Percentiles rank a stretch among this genome's conserved stretches.
Evolutionary conservation across 2,797 vertebrate species (phyloP).

Genomic region (Sebastes diaconus): DNA sequence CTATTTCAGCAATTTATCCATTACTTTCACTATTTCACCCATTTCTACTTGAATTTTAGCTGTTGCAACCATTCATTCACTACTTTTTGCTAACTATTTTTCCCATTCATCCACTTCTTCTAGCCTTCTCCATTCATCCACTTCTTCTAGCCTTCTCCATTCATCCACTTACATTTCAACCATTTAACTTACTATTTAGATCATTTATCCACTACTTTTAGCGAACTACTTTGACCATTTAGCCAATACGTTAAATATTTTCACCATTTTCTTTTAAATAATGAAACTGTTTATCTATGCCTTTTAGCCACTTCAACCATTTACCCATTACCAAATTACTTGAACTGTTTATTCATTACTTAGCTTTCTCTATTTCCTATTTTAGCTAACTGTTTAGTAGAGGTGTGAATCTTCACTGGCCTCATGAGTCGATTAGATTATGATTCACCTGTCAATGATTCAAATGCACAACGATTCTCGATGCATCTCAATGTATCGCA

Average conservation of each 20-base stretch:
- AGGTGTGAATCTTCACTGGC: background rate
- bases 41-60: background rate
- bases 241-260: background rate
- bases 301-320: background rate
- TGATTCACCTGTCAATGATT: background rate
- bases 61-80: background rate
- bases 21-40: background rate
- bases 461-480: background rate
- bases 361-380: background rate
- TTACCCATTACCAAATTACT: background rate
- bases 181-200: background rate
- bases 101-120: background rate
- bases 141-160: background rate
- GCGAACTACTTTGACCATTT: background rate
- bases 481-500: too few relatives aligned
- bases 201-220: background rate
- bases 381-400: background rate
- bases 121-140: background rate
- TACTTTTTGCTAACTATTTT: too few relatives aligned
- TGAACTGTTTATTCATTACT: background rate
- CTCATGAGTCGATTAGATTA: background rate
- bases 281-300: background rate
- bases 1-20: background rate
- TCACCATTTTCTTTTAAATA: background rate
- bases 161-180: background rate